Evolutionary conservation across 2,113 vertebrate species (phyloP).

Genomic region (Myrmecobius fasciatus): DNA sequence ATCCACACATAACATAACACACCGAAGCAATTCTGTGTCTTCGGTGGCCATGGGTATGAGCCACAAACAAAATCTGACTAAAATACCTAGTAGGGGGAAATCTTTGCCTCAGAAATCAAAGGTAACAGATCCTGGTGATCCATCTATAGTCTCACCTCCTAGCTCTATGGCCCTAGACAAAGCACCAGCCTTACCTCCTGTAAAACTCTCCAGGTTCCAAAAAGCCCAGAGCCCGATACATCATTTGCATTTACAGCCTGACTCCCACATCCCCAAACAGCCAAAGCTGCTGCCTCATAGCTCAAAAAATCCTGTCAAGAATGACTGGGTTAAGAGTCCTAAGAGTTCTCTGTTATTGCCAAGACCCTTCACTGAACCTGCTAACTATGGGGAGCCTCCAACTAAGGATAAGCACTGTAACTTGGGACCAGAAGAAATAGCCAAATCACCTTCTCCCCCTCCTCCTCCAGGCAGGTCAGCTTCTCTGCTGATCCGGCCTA

Average conservation of each 20-base stretch:
- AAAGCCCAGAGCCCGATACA: slow-evolving; percentile 82
- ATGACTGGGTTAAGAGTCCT: slow-evolving; percentile 76
- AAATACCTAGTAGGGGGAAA: slow-evolving; percentile 88
- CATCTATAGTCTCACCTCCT: slow-evolving; percentile 43
- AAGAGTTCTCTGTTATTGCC: slow-evolving; percentile 82
- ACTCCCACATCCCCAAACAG: slow-evolving; percentile 79
- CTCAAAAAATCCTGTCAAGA: slow-evolving; percentile 79
- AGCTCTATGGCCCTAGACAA: slow-evolving; percentile 82
- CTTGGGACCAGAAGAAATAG: slow-evolving; percentile 75
- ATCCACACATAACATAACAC: slow-evolving; percentile 71
- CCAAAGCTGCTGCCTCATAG: slow-evolving; percentile 54
- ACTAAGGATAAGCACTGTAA: slow-evolving; percentile 87
- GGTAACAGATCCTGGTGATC: slow-evolving; percentile 64
- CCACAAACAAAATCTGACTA: slow-evolving; percentile 85
- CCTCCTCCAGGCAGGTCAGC: slow-evolving; percentile 89
- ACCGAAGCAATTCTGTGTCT: slow-evolving; percentile 82
- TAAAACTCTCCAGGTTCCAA: slow-evolving; percentile 86
- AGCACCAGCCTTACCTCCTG: slow-evolving; percentile 81
- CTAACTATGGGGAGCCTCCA: slow-evolving; percentile 83
- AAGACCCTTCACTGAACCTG: slow-evolving; percentile 79
- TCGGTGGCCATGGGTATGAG: slow-evolving; percentile 69
- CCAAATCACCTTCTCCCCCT: slow-evolving; percentile 86
- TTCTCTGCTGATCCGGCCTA: slow-evolving; percentile 89
- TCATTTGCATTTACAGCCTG: slow-evolving; percentile 79
- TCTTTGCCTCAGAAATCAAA: slow-evolving; percentile 86